These are phyloP conservation scores for Pangasius sanitwongsei DNA, from an alignment of 2,797 vertebrate genomes.

Conservation along the genomic window DNA sequence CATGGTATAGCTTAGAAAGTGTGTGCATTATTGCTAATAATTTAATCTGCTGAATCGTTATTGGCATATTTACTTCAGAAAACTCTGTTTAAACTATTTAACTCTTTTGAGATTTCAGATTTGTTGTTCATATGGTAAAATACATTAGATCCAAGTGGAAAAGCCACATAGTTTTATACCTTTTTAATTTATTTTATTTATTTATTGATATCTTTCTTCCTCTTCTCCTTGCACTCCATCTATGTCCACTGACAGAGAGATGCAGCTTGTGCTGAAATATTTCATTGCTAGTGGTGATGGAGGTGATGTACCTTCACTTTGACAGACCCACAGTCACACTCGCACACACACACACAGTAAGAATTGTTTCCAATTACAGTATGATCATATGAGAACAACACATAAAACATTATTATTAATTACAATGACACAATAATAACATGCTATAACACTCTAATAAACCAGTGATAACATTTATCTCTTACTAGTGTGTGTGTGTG, in stretches of 20 bases:
- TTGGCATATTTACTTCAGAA: too few species aligned
- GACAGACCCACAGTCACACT: not conserved
- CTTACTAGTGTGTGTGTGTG: not conserved
- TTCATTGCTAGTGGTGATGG: not conserved
- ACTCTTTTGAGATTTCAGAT: not conserved
- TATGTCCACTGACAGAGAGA: not conserved
- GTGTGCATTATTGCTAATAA: too few species aligned
- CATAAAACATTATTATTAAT: too few species aligned
- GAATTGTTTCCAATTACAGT: not conserved
- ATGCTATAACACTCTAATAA: not conserved
- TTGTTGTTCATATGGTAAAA: not conserved
- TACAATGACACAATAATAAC: not conserved
- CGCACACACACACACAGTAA: not conserved
- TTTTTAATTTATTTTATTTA: not conserved
- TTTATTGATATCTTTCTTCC: not conserved
- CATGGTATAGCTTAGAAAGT: too few species aligned
- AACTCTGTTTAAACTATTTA: not conserved
- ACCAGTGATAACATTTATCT: not conserved
- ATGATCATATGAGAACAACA: too few species aligned
- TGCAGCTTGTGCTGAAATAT: not conserved
- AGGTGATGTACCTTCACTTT: slow-evolving; percentile 1
- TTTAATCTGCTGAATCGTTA: too few species aligned
- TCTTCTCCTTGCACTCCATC: not conserved
- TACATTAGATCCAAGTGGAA: not conserved
- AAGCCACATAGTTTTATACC: not conserved